Evolutionary conservation across 53 echinoderm and acorn worm genomes (phyloP).

Genomic region (Paracentrotus lividus): DNA sequence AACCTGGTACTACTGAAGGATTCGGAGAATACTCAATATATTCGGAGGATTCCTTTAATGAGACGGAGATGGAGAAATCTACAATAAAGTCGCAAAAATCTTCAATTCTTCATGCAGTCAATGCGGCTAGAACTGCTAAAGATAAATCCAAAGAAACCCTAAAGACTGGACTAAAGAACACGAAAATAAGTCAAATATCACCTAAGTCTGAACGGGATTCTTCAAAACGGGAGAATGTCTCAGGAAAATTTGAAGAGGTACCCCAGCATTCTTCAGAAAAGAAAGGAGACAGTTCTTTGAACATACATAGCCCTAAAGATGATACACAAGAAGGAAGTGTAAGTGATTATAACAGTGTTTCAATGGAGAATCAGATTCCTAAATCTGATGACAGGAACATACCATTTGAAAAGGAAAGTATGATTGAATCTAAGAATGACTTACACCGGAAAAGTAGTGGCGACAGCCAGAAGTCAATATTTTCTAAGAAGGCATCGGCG

Average conservation of each 20-base stretch:
- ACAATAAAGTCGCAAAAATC: conserved; percentile 1
- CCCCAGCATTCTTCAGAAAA: too few relatives aligned
- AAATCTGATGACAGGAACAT: neutral
- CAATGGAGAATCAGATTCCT: neutral
- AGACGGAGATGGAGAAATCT: neutral
- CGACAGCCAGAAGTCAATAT: neutral
- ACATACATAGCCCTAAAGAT: neutral
- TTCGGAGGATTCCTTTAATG: conserved; percentile 25
- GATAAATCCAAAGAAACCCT: neutral
- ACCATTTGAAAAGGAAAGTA: too few relatives aligned
- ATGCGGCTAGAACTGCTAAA: neutral
- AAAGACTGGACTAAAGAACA: neutral
- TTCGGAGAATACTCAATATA: conserved; percentile 16
- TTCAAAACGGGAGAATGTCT: neutral
- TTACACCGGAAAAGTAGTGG: neutral
- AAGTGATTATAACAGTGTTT: neutral
- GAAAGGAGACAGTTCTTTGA: neutral
- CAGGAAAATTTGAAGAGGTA: neutral
- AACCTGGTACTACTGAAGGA: neutral
- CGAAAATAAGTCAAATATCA: neutral
- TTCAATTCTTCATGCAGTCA: neutral
- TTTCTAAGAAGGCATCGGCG: neutral
- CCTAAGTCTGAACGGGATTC: neutral
- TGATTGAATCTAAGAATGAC: neutral
- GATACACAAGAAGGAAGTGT: neutral